Base-by-base conservation (phyloP, 2,888 invertebrate genomes). In the Mallateleia sp. region DNA sequence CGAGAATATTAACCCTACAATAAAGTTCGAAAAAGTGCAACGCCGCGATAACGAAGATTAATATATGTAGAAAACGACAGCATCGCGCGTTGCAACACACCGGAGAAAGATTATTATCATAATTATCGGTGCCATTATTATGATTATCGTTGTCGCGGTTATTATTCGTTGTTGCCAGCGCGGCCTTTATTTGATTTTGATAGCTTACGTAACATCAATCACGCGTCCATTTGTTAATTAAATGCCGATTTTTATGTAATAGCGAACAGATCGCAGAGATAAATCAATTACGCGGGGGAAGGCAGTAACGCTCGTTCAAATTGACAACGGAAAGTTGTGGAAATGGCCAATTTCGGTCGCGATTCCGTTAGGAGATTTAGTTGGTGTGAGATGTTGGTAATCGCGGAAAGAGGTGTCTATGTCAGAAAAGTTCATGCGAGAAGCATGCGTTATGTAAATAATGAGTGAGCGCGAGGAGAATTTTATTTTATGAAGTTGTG, bases 181-280 rank as follows among this genome's bases (percentile, higher is more conserved):
- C 0, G 24, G 32, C 22, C 60, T 54, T 75, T 75, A 82, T 77
- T 74, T 24, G 71, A 77, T 71, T 77, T 69, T 60, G 69, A 67
- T 67, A 67, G 45, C 47, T 79, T 85, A 9, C 69, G 62, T 28
- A 85, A 80, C 34, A 14, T 24, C 11, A 25, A 34, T 38, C 77
- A 60, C 62, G 64, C 62, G 54, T 74, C 79, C 79, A 32, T 85
- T 85, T 75, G 85, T 83, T 78, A 84, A 84, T 84, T 78, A 72
- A 84, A 60, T 74, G 74, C 28, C 79, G n/a, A 79, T 79, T 79
- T 85, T 79, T 85, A 84, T 77, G 64, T 64, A 71, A 83, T 24
- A 32, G 15, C 18, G 50, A 32, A 77, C 67, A 25, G 60, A 20
- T 34, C 20, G 58, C 28, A 22, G 54, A 47, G 69, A 83, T 77